Conservation (phyloP, 2,113 vertebrate genomes). For the Periophthalmodon schlosseri region DNA sequence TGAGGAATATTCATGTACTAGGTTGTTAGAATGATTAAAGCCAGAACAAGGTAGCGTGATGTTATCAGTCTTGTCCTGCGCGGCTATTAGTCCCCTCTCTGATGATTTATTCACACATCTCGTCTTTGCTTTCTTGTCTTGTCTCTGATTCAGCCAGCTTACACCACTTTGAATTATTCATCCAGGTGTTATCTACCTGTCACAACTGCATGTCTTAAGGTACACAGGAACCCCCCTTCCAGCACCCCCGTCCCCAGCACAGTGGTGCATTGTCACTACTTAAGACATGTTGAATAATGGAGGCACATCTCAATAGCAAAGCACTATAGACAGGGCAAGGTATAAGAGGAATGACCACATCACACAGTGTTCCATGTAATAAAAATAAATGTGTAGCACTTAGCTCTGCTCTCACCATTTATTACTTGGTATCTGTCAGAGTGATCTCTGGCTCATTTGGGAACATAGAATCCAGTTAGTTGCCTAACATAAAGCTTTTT, state of each 20-base stretch:
- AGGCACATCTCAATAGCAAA: slow-evolving; percentile 54
- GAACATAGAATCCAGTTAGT: not conserved
- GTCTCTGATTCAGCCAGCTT: slow-evolving; percentile 56
- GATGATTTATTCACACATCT: slow-evolving; percentile 72
- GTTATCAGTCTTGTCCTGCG: slow-evolving; percentile 60
- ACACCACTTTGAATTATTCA: slow-evolving; percentile 74
- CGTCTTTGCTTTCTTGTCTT: slow-evolving; percentile 60
- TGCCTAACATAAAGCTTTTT: slow-evolving; percentile 7
- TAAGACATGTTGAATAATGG: slow-evolving; percentile 62
- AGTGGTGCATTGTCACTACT: slow-evolving; percentile 17
- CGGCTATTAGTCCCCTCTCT: slow-evolving; percentile 64
- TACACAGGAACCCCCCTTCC: slow-evolving; percentile 14
- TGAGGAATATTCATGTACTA: slow-evolving; percentile 60
- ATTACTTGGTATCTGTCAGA: not conserved
- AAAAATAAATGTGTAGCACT: not conserved
- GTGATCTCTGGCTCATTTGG: not conserved
- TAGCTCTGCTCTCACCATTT: slow-evolving; percentile 8
- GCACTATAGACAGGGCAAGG: slow-evolving; percentile 42
- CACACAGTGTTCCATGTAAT: not conserved
- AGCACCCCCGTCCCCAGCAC: slow-evolving; percentile 5
- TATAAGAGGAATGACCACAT: slow-evolving; percentile 28
- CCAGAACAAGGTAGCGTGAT: slow-evolving; percentile 44
- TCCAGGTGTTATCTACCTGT: slow-evolving; percentile 74
- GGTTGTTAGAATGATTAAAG: slow-evolving; percentile 63
- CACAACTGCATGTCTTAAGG: slow-evolving; percentile 51